Percentiles rank a stretch among this genome's conserved stretches.
phyloP scores from a whole-genome alignment of 2,113 vertebrate genomes.

The Coryphaenoides rupestris region DNA sequence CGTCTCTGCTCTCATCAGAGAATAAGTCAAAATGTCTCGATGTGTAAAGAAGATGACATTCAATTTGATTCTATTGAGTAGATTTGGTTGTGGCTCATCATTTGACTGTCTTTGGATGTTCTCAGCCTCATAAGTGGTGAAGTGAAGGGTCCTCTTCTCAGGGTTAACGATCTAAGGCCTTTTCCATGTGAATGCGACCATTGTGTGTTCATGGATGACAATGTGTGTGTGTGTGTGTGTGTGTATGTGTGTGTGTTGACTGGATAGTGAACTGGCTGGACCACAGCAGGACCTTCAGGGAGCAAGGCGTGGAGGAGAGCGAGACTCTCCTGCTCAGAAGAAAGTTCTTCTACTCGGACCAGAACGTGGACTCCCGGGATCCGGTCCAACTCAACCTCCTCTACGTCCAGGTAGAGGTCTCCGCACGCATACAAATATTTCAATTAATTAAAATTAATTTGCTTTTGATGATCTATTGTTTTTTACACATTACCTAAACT shows the following conservation, averaged over 20 bases:
- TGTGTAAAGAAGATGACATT: no score
- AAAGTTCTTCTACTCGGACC: conserved; percentile 98
- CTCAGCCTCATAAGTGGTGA: no score
- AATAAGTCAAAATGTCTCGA: not conserved
- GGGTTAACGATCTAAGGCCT: not conserved
- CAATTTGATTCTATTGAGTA: no score
- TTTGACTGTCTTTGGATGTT: no score
- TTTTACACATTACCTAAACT: no score
- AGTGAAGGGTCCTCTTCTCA: not conserved
- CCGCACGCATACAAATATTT: conserved; percentile 1
- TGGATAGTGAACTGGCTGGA: conserved; percentile 95
- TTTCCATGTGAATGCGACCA: not conserved
- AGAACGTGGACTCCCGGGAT: conserved; percentile 96
- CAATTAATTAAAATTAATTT: no score
- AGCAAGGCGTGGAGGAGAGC: conserved; percentile 95
- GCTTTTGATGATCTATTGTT: no score
- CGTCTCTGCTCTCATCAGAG: conserved; percentile 4
- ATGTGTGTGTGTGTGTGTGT: conserved; percentile 2
- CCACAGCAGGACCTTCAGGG: conserved; percentile 94
- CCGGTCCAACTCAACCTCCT: conserved; percentile 97
- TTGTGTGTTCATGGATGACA: conserved; percentile 20
- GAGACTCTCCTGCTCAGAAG: conserved; percentile 88
- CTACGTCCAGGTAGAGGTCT: conserved; percentile 88
- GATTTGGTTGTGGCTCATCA: no score
- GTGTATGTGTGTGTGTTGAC: conserved; percentile 38